Conservation (phyloP, 2,113 vertebrate species). For the Tinamus guttatus region DNA sequence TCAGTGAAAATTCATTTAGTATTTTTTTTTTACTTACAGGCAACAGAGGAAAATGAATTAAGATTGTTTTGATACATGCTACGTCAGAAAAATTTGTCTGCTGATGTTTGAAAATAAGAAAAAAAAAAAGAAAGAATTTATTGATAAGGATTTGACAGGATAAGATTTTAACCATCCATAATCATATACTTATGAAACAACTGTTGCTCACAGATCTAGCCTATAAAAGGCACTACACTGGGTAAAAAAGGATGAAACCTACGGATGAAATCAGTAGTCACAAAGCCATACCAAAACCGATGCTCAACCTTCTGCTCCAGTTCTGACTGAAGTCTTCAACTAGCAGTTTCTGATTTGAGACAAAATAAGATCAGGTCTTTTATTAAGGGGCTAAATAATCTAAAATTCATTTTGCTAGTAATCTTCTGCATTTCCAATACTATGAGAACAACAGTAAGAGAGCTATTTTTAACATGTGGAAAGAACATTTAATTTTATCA, state of each 20-base stretch:
- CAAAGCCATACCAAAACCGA: neutral
- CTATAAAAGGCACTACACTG: neutral
- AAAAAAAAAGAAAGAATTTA: constrained; percentile 13
- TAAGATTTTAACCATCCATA: constrained; percentile 7
- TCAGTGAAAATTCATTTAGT: constrained; percentile 38
- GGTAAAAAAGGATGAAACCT: neutral
- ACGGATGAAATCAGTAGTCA: neutral
- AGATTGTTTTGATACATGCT: neutral
- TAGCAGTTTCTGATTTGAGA: neutral
- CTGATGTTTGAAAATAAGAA: neutral
- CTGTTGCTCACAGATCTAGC: neutral
- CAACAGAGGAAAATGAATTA: neutral
- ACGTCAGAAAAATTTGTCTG: constrained; percentile 40
- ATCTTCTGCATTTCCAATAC: constrained; percentile 5
- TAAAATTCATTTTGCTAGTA: neutral
- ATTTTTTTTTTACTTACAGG: constrained; percentile 53
- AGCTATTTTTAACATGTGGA: constrained; percentile 53
- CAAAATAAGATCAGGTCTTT: neutral
- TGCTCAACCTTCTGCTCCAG: neutral
- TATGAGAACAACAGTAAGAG: constrained; percentile 2
- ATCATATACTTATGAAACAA: neutral
- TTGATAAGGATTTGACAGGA: constrained; percentile 11
- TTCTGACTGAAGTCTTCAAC: neutral
- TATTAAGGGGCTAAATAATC: neutral
- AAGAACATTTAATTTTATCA: constrained; percentile 71